Base-by-base conservation (phyloP, 2,888 invertebrate genomes). In the Spatulosminthurus flaviceps region DNA sequence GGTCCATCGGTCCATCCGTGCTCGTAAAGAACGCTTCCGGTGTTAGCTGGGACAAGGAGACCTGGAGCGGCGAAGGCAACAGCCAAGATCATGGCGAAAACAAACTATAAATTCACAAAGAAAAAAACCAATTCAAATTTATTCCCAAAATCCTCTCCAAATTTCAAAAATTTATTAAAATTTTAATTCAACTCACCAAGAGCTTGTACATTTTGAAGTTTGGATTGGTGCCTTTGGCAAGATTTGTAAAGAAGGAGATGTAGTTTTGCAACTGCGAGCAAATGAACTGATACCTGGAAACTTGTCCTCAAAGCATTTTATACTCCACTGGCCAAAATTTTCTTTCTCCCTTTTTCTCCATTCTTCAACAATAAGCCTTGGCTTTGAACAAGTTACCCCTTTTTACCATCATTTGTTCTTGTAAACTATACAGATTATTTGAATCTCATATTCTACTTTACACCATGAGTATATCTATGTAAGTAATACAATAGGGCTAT, bases 1-100 rank as follows among this genome's bases (percentile, higher is more conserved):
- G 81, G 81, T 74, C 81, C 81, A 77, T 81, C 81, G 71, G 81
- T 81, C 81, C 80, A 80, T 78, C 78, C 71, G 75, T 81, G 67
- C 34, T 71, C 60, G 81, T 79, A 81, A 64, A 79, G 75, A 42
- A 71, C 67, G 51, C 78, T 78, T 29, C 64, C 43, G 71, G 70
- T 21, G 51, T 61, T 34, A 41, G 64, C 34, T 34, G 4, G 34
- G 34, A 34, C 7, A 66, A 77, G 60, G 74, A 81, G 41, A 70
- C 75, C 66, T 19, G 81, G 77, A 22, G 78, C 81, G 41, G 81
- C 79, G 34, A 61, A 26, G 41, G 75, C 81, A 41, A 42, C 71
- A 69, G 81, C 81, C 41, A 80, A 34, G 72, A 71, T 34, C 69
- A 81, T 67, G 72, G 76, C 76, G 51, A 81, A 28, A 67, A 81